Conservation (phyloP, 2,888 invertebrate genomes). For the Pachliopta kotzebuea region DNA sequence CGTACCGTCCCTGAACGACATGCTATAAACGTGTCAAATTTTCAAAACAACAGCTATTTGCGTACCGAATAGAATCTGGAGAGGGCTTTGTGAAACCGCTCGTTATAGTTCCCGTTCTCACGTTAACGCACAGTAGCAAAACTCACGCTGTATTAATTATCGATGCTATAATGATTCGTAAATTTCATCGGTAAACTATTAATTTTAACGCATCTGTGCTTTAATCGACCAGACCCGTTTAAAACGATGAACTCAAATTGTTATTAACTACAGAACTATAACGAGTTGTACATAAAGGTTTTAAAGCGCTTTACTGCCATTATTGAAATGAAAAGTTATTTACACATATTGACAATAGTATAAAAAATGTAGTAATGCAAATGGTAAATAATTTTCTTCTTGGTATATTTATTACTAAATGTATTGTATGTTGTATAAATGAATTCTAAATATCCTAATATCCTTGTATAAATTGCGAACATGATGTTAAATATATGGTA, state of each 20-base stretch:
- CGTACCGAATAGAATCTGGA: not conserved
- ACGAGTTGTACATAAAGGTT: too few relatives aligned
- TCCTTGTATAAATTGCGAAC: too few relatives aligned
- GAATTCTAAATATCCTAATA: too few relatives aligned
- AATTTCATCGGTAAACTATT: constrained; percentile 36
- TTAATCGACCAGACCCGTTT: not conserved
- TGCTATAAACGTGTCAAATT: not conserved
- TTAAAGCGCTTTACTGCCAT: too few relatives aligned
- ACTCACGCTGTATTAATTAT: constrained; percentile 49
- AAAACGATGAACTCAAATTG: not conserved
- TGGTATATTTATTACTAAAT: too few relatives aligned
- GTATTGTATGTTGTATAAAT: too few relatives aligned
- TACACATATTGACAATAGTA: too few relatives aligned
- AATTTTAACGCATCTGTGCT: constrained; percentile 14
- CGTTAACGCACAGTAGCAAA: constrained; percentile 43
- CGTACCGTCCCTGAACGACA: not conserved
- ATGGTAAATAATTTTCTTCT: too few relatives aligned
- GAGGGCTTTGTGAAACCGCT: not conserved
- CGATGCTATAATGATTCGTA: constrained; percentile 47
- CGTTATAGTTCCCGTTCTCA: constrained; percentile 45
- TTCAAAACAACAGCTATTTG: not conserved
- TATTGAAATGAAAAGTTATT: not conserved
- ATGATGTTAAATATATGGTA: too few relatives aligned
- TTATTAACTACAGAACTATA: not conserved
- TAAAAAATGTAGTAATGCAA: too few relatives aligned